A percentile compares a stretch with the other conserved stretches of the same genome.
Conservation (phyloP, 2,797 vertebrate species). For the Eremophila alpestris region DNA sequence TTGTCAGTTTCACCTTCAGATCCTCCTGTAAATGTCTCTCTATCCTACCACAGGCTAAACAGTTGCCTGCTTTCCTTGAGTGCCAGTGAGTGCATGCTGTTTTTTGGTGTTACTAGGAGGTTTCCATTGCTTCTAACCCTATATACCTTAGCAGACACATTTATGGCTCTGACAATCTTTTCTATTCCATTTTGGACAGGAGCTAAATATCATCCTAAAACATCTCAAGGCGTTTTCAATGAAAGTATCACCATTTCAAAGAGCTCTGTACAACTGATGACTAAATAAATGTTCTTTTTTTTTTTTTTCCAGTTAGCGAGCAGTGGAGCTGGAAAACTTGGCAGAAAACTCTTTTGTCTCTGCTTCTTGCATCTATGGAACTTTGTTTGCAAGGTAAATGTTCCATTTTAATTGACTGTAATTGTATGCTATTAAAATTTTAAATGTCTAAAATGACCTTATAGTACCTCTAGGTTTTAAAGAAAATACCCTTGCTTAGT, state of each 20-base stretch:
- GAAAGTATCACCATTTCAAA: background rate
- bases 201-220: background rate
- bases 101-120: background rate
- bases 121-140: background rate
- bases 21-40: background rate
- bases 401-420: background rate
- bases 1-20: background rate
- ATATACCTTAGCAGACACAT: background rate
- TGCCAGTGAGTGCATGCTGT: background rate
- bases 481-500: background rate
- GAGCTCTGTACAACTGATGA: background rate
- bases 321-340: background rate
- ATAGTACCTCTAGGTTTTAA: background rate
- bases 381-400: constrained; percentile 65
- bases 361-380: constrained; percentile 12
- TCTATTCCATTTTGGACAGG: background rate
- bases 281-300: constrained; percentile 14
- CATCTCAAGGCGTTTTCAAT: background rate
- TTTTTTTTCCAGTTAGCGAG: constrained; percentile 37
- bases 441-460: background rate
- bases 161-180: background rate
- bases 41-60: background rate
- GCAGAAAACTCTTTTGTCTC: background rate
- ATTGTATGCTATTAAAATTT: background rate
- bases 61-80: background rate